Evolutionary conservation across 1,140 invertebrate genomes (phyloP), one percentile per base, ranked within the genome.

Genomic region (Heterodera schachtii): DNA sequence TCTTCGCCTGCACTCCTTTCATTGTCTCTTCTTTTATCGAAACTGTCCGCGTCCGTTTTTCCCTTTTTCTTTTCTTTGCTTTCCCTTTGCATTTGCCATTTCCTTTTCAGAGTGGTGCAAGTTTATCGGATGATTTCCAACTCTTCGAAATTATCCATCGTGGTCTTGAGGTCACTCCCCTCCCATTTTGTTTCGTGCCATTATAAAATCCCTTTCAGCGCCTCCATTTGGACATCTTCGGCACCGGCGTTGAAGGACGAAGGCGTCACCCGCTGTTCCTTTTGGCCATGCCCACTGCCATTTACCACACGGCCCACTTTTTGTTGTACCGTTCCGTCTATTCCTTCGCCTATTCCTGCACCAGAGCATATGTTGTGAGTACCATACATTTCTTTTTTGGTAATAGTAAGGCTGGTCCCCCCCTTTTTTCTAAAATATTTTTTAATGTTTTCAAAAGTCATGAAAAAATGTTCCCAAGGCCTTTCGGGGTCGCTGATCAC

Each of bases 21-120:
- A 84, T 84, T 46, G 78, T 85, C 49, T 60, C 84, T 43, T 84
- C 85, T 31, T 85, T 85, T 70, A 66, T 85, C 31, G 84, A 85
- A 78, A 85, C 84, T 43, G 84, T 85, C 66, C 52, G 83, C 49
- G 82, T 83, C 70, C 21, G 83, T 70, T 60, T 2, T 71, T 41
- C 47, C 21, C 73, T 71, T 47, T 67, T 41, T 13, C 67, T 44
- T 21, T 67, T 21, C 11, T 67, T n/a, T 49, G 0, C 75, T 16
- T 76, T 13, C 57, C 74, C 44, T 11, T 2, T 31, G 31, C 31
- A 31, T 31, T 52, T 52, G 11, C 11, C 11, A 52, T 8, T 52
- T 52, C 49, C 49, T 11, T 52, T 52, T 52, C 13, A 67, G 49
- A 80, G 57, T 74, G 60, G 80, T 16, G 31, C 57, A 21, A 43